Conservation (phyloP, 2,113 vertebrate species). For the Ictalurus punctatus region DNA sequence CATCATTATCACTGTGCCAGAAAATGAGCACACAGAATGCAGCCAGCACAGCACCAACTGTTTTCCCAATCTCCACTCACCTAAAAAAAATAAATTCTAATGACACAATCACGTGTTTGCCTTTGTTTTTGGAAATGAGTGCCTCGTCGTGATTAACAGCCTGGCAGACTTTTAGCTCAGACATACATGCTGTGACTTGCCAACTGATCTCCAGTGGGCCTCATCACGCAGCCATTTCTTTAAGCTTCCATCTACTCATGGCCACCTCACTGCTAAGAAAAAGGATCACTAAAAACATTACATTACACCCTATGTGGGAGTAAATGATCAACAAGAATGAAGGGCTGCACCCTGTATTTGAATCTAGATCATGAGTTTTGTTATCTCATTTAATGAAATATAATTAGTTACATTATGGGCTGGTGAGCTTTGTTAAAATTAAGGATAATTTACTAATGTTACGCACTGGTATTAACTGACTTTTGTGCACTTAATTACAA, state of each 20-base stretch:
- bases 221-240: conserved; percentile 27
- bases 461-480: background rate
- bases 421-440: background rate
- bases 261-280: background rate
- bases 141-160: conserved; percentile 43
- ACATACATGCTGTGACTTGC: conserved; percentile 47
- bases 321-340: conserved; percentile 12
- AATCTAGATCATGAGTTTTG: background rate
- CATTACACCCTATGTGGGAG: conserved; percentile 9
- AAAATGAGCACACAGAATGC: conserved; percentile 19
- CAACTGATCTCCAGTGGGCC: conserved; percentile 40
- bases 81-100: conserved; percentile 51
- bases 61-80: conserved; percentile 42
- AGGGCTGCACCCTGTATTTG: background rate
- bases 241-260: background rate
- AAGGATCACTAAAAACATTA: conserved; percentile 19
- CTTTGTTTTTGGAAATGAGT: conserved; percentile 47
- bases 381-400: background rate
- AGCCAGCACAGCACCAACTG: conserved; percentile 37
- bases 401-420: background rate
- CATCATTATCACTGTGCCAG: background rate
- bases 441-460: background rate
- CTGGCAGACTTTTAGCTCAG: conserved; percentile 41
- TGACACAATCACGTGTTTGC: conserved; percentile 44
- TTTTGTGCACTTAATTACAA: background rate